These are phyloP conservation scores for Lithobates pipiens DNA, from an alignment of 2,797 vertebrate genomes.

Conservation along the genomic window DNA sequence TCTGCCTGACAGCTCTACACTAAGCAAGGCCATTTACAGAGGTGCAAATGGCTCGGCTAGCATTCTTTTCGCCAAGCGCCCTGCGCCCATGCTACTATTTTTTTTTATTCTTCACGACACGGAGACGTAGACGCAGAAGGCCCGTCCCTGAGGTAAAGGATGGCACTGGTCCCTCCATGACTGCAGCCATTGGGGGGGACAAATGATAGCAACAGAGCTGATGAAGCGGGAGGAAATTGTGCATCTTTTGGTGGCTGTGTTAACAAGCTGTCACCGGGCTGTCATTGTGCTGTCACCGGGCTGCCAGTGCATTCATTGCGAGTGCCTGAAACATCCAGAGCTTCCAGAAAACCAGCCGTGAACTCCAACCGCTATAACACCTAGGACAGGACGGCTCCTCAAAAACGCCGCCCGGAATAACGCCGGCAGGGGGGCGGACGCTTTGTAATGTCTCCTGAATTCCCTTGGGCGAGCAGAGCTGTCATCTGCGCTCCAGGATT, in stretches of 20 bases:
- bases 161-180: constrained; percentile 26
- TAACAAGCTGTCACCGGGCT: constrained; percentile 51
- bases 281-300: constrained; percentile 10
- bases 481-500: too few species aligned
- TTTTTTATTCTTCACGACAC: not conserved
- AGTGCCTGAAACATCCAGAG: constrained; percentile 21
- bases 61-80: not conserved
- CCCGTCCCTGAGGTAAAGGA: not conserved
- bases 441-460: not conserved
- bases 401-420: not conserved
- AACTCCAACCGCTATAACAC: not conserved
- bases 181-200: not conserved
- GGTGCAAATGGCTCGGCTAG: constrained; percentile 65
- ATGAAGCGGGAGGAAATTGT: constrained; percentile 30
- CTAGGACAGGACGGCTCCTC: not conserved
- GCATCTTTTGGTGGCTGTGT: constrained; percentile 36
- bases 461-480: not conserved
- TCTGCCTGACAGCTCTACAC: constrained; percentile 66
- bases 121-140: not conserved
- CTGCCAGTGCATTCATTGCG: constrained; percentile 16
- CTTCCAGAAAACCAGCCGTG: not conserved
- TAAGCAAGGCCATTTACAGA: constrained; percentile 69
- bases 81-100: not conserved
- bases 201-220: constrained; percentile 45
- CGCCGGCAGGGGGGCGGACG: not conserved